Conservation (phyloP, 1,140 invertebrate genomes). For the Drosophila ambigua region DNA sequence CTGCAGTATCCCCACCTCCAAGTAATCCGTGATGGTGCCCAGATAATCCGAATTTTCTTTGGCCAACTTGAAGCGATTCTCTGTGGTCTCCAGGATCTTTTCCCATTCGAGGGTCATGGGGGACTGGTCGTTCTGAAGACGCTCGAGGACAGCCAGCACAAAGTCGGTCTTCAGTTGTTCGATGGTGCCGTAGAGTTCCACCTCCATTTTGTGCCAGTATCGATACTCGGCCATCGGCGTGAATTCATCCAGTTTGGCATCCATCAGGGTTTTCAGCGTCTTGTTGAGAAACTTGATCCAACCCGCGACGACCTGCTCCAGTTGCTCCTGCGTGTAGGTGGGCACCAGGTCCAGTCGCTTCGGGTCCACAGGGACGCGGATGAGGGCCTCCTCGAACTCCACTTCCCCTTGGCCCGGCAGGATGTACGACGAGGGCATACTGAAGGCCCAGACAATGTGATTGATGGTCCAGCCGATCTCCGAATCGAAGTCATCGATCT, state of each 20-base stretch:
- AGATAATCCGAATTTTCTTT: constrained; percentile 94
- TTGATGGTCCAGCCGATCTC: constrained; percentile 85
- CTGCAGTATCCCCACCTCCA: constrained; percentile 86
- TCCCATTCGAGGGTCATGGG: constrained; percentile 83
- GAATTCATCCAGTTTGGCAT: constrained; percentile 86
- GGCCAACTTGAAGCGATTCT: constrained; percentile 89
- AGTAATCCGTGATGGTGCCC: constrained; percentile 90
- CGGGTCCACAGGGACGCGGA: constrained; percentile 84
- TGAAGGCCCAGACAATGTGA: constrained; percentile 88
- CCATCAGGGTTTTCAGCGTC: constrained; percentile 85
- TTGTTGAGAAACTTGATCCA: constrained; percentile 88
- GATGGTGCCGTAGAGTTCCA: constrained; percentile 89
- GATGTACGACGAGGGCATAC: constrained; percentile 87
- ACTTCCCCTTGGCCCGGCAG: constrained; percentile 74
- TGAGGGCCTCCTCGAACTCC: constrained; percentile 85
- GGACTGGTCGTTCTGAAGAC: constrained; percentile 8
- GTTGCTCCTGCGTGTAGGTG: constrained; percentile 85
- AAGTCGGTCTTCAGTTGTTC: constrained; percentile 91
- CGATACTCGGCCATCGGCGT: constrained; percentile 92
- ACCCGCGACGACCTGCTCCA: constrained; percentile 87
- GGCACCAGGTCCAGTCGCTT: constrained; percentile 84
- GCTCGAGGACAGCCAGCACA: constrained; percentile 86
- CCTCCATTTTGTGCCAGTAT: constrained; percentile 92
- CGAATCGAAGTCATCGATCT: constrained; percentile 67
- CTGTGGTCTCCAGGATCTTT: constrained; percentile 86